Percentiles rank a stretch among this genome's conserved stretches.
phyloP scores from a whole-genome alignment of 2,888 invertebrate species.

The Cheilosia vernalis region DNA sequence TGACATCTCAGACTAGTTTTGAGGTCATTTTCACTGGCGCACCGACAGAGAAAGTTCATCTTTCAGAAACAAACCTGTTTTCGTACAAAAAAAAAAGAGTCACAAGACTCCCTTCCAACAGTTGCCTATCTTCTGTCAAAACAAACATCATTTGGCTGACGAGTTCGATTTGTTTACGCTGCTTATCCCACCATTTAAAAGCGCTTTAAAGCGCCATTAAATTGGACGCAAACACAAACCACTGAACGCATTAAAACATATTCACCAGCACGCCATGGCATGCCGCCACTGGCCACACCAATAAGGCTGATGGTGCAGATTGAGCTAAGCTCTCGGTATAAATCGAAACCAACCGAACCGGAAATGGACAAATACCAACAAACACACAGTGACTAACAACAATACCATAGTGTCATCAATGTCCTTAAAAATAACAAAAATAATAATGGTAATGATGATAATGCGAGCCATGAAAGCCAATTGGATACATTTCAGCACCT shows the following conservation, averaged over 20 bases:
- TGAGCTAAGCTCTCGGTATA: conserved; percentile 20
- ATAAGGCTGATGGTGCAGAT: background rate
- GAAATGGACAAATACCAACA: conserved; percentile 42
- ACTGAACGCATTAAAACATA: background rate
- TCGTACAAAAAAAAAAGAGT: too few relatives aligned
- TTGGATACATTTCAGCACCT: conserved; percentile 38
- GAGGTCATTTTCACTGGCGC: too few relatives aligned
- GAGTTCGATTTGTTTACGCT: background rate
- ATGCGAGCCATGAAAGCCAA: conserved; percentile 41
- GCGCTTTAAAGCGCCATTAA: conserved; percentile 1
- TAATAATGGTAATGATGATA: conserved; percentile 45
- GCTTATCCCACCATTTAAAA: background rate
- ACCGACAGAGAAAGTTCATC: too few relatives aligned
- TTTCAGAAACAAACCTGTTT: too few relatives aligned
- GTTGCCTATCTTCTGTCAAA: too few relatives aligned
- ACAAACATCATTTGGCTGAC: background rate
- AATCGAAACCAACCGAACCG: conserved; percentile 41
- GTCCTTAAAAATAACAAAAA: conserved; percentile 4
- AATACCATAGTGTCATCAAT: background rate
- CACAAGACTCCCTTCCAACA: too few relatives aligned
- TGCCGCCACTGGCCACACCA: conserved; percentile 1
- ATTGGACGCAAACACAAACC: background rate
- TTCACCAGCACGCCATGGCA: background rate
- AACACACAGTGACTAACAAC: conserved; percentile 1
- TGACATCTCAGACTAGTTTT: too few relatives aligned